Conservation (phyloP, 2,113 vertebrate species). For the Siniperca knerii region DNA sequence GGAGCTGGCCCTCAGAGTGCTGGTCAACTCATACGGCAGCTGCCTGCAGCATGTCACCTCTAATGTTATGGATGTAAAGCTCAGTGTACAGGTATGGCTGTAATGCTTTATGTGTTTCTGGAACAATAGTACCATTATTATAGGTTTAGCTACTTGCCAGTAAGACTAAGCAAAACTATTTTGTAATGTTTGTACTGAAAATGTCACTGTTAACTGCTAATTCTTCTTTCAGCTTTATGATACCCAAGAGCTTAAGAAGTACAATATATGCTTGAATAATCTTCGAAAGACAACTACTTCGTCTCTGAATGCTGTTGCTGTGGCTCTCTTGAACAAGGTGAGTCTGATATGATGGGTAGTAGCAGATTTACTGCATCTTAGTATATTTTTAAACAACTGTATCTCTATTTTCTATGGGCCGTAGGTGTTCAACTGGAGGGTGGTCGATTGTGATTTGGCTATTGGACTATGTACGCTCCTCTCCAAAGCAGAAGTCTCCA, state of each 20-base stretch:
- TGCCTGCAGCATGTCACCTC: conserved; percentile 89
- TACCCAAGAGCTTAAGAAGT: conserved; percentile 76
- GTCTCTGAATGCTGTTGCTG: conserved; percentile 80
- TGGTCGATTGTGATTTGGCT: conserved; percentile 91
- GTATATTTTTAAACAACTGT: not conserved
- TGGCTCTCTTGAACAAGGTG: conserved; percentile 92
- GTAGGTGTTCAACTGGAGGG: conserved; percentile 93
- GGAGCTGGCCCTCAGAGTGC: conserved; percentile 88
- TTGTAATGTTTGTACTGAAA: conserved; percentile 13
- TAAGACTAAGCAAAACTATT: not conserved
- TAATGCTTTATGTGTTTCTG: not conserved
- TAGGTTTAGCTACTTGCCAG: not conserved
- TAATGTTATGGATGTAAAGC: conserved; percentile 85
- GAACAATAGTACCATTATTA: not conserved
- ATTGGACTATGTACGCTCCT: conserved; percentile 92
- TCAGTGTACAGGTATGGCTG: conserved; percentile 75
- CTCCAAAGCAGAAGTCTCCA: conserved; percentile 87
- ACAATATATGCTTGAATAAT: conserved; percentile 78
- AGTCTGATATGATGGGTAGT: conserved; percentile 35
- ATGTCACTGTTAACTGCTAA: not conserved
- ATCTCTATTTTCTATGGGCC: conserved; percentile 16
- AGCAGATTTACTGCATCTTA: not conserved
- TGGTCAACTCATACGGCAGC: conserved; percentile 85
- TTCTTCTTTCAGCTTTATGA: conserved; percentile 82
- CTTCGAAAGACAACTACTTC: conserved; percentile 82